A percentile compares a stretch with the other conserved stretches of the same genome.
These are phyloP conservation scores for Poicephalus gulielmi DNA, from an alignment of 2,113 vertebrate genomes.

Conservation along the genomic window DNA sequence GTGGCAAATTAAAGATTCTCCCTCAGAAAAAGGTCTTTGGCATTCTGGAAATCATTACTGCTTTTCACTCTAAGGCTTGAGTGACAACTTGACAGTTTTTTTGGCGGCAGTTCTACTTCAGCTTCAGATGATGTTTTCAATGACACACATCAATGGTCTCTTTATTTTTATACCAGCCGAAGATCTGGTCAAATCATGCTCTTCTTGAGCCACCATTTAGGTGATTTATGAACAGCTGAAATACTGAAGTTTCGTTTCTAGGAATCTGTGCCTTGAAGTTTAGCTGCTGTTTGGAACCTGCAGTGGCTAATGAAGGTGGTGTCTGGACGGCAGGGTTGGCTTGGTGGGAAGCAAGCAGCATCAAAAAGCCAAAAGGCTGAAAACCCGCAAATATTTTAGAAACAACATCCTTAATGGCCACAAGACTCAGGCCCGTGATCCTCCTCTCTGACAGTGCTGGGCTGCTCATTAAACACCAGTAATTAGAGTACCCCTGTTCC, in stretches of 20 bases:
- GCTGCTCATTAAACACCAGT: not conserved
- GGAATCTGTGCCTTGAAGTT: not conserved
- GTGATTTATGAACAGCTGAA: not conserved
- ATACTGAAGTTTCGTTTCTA: not conserved
- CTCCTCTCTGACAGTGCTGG: not conserved
- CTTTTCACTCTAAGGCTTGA: not conserved
- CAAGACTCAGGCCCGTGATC: not conserved
- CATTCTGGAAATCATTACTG: not conserved
- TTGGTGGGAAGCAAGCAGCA: not conserved
- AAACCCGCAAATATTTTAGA: not conserved
- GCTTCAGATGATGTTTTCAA: not conserved
- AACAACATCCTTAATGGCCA: not conserved
- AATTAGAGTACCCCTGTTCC: not conserved
- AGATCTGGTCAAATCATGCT: not conserved
- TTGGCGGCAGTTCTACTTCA: not conserved
- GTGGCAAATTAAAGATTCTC: not conserved
- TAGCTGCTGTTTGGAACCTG: not conserved
- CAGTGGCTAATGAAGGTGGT: not conserved
- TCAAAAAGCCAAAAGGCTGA: not conserved
- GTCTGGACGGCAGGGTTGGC: not conserved
- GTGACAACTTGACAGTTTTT: not conserved
- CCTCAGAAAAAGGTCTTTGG: not conserved
- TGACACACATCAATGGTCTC: not conserved
- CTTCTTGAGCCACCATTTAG: not conserved
- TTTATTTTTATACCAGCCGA: not conserved